Base-by-base conservation (phyloP, 1,140 invertebrate species). In the Hycleus phaleratus region DNA sequence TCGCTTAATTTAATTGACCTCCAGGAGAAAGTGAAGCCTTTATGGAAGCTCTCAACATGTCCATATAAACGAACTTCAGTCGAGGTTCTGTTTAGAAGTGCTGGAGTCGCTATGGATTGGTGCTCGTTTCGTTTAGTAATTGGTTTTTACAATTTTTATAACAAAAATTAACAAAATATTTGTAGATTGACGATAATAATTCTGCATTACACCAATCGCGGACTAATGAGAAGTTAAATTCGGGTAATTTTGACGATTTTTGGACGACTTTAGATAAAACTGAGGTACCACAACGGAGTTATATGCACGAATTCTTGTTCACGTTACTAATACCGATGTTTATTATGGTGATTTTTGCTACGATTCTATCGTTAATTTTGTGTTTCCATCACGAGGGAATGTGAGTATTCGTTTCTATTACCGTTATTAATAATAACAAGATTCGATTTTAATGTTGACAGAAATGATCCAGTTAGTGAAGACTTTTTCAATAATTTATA, bases 101-200 rank as follows among this genome's bases (percentile, higher is more conserved):
- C 84, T 12, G 82, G 83, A 8, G 87, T 94, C 65, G 79, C 83
- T 38, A 71, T 93, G 11, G 92, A 95, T 71, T 95, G 92, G 93
- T 95, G 92, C 67, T 85, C 85, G 48, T 94, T 95, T 69, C 79
- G 83, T 73, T 75, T 94, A 77, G 88, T 90, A 72, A 75, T 77
- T 71, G 4, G 32, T 32, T 0, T 32, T 7, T 49, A 43, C 8
- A 40, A 12, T 42, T 38, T 49, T 38, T 10, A 43, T 11, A 32
- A 5, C 32, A 32, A 32, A 32, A 32, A 32, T 53, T 38, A 12
- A 54, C 1, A 4, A 18, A 46, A 10, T 49, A 49, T n/a, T 59
- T 67, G 39, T 59, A 80, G 74, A 59, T 66, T 68, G 67, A 78
- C 69, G 61, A 75, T 71, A 24, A 72, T 73, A 63, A 63, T 72